Conservation (phyloP, 2,797 vertebrate genomes). For the Gymnothorax reevesii region DNA sequence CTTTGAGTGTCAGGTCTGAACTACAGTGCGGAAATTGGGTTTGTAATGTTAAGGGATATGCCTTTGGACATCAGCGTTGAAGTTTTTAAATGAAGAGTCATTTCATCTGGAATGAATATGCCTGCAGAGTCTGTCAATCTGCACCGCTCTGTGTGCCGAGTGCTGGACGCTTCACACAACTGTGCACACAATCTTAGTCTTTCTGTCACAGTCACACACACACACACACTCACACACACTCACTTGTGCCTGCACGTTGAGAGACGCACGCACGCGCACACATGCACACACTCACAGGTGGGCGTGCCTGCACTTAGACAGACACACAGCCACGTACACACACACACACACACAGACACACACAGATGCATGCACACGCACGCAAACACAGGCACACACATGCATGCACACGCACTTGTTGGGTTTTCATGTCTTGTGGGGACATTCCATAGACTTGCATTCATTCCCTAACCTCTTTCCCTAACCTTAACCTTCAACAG, state of each 20-base stretch:
- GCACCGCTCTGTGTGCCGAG: neutral
- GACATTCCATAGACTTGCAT: no score
- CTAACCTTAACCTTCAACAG: no score
- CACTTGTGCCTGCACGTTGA: neutral
- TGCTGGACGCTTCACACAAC: neutral
- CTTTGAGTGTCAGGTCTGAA: neutral
- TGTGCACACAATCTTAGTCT: neutral
- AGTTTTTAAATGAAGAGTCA: neutral
- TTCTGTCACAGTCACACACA: neutral
- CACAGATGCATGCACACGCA: neutral
- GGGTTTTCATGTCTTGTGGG: no score
- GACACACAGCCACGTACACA: neutral
- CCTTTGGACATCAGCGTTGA: neutral
- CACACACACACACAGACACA: constrained; percentile 1
- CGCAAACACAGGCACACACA: no score
- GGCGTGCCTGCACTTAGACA: no score
- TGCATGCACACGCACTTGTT: no score
- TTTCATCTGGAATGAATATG: neutral
- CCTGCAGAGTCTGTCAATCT: neutral
- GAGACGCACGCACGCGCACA: neutral
- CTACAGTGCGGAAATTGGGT: neutral
- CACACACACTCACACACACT: neutral
- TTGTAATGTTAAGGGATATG: neutral
- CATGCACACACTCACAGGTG: neutral
- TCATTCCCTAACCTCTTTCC: no score